A percentile compares a stretch with the other conserved stretches of the same genome.
phyloP scores from a whole-genome alignment of 1,140 invertebrate genomes.

The Ips typographus region DNA sequence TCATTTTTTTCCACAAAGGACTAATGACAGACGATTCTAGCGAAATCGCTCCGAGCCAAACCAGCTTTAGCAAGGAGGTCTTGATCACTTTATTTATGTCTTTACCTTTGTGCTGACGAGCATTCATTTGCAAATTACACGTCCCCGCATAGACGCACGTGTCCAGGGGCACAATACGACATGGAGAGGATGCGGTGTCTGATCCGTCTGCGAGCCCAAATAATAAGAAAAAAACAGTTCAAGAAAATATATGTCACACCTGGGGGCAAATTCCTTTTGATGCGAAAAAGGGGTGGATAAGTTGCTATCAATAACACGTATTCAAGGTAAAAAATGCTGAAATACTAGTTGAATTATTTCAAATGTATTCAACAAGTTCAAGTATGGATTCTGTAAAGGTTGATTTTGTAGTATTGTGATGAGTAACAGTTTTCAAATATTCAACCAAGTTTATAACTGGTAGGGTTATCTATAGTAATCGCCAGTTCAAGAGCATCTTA shows the following conservation, averaged over 20 bases:
- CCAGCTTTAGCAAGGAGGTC: constrained; percentile 28
- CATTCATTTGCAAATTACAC: constrained; percentile 41
- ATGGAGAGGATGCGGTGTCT: constrained; percentile 33
- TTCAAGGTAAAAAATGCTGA: background rate
- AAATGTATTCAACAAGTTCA: too few species aligned
- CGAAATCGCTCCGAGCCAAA: constrained; percentile 33
- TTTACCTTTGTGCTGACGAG: constrained; percentile 36
- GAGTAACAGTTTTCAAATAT: too few species aligned
- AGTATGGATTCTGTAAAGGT: too few species aligned
- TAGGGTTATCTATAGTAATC: too few species aligned
- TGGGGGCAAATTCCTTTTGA: constrained; percentile 27
- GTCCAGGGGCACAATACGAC: constrained; percentile 26
- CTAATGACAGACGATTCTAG: constrained; percentile 27
- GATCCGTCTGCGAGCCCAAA: constrained; percentile 27
- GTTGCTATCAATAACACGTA: background rate
- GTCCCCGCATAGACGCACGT: constrained; percentile 33
- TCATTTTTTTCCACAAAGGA: too few species aligned
- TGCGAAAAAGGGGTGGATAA: constrained; percentile 12
- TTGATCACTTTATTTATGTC: constrained; percentile 43
- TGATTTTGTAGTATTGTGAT: too few species aligned
- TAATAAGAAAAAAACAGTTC: constrained; percentile 6
- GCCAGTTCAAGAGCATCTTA: background rate
- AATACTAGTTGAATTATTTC: background rate
- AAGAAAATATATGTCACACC: constrained; percentile 31
- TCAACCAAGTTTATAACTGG: too few species aligned